Evolutionary conservation across 2,888 invertebrate species (phyloP).

Genomic region (Melinopterus prodromus): DNA sequence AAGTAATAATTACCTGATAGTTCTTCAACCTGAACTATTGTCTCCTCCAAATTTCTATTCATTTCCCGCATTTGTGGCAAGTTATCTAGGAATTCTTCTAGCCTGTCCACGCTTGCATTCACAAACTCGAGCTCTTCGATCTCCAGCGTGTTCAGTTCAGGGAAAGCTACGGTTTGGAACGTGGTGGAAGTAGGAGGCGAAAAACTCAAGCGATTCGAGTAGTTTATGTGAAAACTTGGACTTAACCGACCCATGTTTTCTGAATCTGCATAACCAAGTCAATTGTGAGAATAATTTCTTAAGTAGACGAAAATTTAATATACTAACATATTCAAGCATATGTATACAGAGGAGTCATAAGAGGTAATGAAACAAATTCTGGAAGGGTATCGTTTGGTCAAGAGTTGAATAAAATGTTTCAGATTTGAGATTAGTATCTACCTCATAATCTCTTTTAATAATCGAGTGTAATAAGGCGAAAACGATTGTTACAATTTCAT

Average conservation of each 20-base stretch:
- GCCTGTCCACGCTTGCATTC: slow-evolving; percentile 73
- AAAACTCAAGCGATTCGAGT: slow-evolving; percentile 47
- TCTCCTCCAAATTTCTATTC: slow-evolving; percentile 73
- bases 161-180: slow-evolving; percentile 57
- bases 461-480: no score
- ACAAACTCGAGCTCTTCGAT: slow-evolving; percentile 75
- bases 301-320: background rate
- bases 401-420: no score
- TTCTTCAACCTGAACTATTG: slow-evolving; percentile 76
- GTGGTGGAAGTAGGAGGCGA: slow-evolving; percentile 49
- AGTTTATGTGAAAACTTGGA: slow-evolving; percentile 50
- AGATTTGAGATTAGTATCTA: no score
- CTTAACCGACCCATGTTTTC: slow-evolving; percentile 51
- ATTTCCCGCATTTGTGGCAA: slow-evolving; percentile 73
- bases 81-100: slow-evolving; percentile 77
- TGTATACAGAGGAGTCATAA: no score
- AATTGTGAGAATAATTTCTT: slow-evolving; percentile 12
- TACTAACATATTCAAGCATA: no score
- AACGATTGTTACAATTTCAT: no score
- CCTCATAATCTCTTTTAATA: no score
- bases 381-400: no score
- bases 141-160: slow-evolving; percentile 62
- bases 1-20: slow-evolving; percentile 64
- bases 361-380: no score
- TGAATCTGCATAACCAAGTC: slow-evolving; percentile 47